These are phyloP conservation scores for Myotis pilosus DNA, from an alignment of 2,797 vertebrate species.

Conservation along the genomic window DNA sequence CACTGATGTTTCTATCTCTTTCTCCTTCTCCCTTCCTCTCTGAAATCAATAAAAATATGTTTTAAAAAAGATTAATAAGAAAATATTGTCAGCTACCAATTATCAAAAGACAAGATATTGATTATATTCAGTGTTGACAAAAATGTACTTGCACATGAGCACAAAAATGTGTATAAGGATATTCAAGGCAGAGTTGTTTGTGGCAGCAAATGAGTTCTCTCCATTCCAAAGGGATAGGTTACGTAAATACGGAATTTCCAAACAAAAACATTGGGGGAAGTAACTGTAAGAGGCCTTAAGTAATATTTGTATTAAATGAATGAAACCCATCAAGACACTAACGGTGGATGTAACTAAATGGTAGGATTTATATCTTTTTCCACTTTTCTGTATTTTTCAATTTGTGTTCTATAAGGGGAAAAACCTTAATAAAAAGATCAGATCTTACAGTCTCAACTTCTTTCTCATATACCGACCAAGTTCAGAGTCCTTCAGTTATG, in stretches of 20 bases:
- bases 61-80: neutral
- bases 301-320: neutral
- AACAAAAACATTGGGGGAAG: neutral
- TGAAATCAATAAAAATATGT: too few species aligned
- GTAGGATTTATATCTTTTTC: neutral
- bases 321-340: neutral
- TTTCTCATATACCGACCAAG: neutral
- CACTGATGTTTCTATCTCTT: too few species aligned
- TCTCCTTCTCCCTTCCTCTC: too few species aligned
- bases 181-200: neutral
- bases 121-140: neutral
- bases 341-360: neutral
- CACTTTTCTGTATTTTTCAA: neutral
- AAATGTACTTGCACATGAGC: neutral
- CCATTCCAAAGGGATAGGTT: neutral
- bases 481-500: neutral
- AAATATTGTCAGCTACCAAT: neutral
- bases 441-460: neutral
- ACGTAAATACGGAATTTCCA: neutral
- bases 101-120: neutral
- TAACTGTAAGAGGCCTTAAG: neutral
- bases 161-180: neutral
- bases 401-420: neutral
- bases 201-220: neutral
- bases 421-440: neutral